phyloP scores from a whole-genome alignment of 1,140 invertebrate species.

The Achatina immaculata region DNA sequence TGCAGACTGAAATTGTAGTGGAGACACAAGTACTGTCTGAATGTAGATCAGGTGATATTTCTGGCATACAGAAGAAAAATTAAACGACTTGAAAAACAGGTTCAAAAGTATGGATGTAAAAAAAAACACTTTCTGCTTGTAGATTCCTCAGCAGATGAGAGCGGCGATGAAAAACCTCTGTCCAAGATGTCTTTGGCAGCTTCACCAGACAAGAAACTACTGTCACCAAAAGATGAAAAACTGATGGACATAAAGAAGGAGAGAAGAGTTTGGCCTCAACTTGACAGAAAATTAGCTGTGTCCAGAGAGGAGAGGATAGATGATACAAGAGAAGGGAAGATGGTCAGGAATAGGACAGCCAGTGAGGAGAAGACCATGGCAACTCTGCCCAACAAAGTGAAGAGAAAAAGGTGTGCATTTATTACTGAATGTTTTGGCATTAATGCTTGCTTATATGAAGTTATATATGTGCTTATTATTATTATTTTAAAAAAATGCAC shows the following conservation, averaged over 20 bases:
- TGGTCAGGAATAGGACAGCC: neutral
- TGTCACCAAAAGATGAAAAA: neutral
- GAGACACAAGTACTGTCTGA: no score
- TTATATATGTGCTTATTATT: no score
- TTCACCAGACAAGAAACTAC: slow-evolving; percentile 20
- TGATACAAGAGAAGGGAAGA: neutral
- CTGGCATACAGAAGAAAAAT: no score
- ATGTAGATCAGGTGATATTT: no score
- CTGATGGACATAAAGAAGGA: slow-evolving; percentile 10
- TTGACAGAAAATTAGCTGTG: neutral
- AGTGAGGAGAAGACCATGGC: no score
- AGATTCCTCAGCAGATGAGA: slow-evolving; percentile 42
- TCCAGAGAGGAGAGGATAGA: neutral
- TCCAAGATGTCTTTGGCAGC: neutral
- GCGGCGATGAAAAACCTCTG: neutral
- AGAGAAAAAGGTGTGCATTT: neutral
- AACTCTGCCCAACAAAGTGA: neutral
- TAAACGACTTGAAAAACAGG: no score
- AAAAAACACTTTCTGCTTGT: no score
- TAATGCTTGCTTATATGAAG: no score
- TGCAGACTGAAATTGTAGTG: no score
- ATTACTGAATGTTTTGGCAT: no score
- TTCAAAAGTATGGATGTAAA: no score
- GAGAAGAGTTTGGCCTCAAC: neutral
- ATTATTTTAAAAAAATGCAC: no score